These are phyloP conservation scores for Neoitamus cyanurus DNA, from an alignment of 2,888 invertebrate species.

Conservation along the genomic window DNA sequence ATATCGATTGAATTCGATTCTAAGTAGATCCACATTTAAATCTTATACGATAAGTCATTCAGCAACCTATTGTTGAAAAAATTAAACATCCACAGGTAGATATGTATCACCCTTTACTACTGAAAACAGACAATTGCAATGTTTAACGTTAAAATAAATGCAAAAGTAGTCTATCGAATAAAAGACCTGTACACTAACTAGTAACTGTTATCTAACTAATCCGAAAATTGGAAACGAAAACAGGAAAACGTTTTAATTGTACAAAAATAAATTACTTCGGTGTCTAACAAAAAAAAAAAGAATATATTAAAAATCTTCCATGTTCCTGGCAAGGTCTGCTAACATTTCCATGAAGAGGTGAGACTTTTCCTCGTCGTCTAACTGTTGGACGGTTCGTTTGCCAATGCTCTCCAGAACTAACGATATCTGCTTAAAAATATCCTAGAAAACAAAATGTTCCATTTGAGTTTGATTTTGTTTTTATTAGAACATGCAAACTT, in stretches of 20 bases:
- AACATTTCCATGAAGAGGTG: conserved; percentile 65
- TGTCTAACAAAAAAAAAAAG: not conserved
- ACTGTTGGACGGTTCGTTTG: conserved; percentile 10
- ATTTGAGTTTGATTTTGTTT: not conserved
- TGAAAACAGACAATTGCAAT: not conserved
- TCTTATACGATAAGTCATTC: too few species aligned
- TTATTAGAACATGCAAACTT: conserved; percentile 50
- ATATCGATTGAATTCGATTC: too few species aligned
- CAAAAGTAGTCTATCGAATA: not conserved
- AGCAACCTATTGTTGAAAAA: not conserved
- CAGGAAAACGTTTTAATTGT: not conserved
- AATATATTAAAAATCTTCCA: conserved; percentile 60
- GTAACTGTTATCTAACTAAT: not conserved
- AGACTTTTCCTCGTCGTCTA: conserved; percentile 59
- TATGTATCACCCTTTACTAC: not conserved
- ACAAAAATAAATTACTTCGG: not conserved
- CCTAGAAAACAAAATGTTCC: not conserved
- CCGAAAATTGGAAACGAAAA: not conserved
- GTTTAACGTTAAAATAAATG: not conserved
- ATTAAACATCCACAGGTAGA: not conserved
- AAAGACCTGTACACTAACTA: not conserved
- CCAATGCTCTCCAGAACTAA: conserved; percentile 44
- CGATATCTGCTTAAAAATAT: conserved; percentile 45
- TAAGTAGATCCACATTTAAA: too few species aligned
- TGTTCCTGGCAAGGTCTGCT: conserved; percentile 63